Conservation (phyloP, 2,113 vertebrate genomes). For the Cavia porcellus region DNA sequence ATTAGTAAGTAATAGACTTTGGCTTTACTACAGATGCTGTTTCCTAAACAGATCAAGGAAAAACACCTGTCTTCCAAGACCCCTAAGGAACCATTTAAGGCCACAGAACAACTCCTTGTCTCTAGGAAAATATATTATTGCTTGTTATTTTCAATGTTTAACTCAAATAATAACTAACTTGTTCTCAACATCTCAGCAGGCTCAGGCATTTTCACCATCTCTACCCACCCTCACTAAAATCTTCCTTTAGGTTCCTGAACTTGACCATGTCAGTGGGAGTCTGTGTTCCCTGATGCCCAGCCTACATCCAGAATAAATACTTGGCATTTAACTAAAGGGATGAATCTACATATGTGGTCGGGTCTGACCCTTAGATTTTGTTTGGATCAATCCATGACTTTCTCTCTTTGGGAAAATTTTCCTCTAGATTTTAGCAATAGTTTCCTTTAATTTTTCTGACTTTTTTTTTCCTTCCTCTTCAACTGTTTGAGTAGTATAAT, state of each 20-base stretch:
- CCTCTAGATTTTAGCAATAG: not conserved
- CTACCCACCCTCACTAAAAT: no score
- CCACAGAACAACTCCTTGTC: not conserved
- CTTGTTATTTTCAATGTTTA: not conserved
- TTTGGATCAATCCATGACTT: fast-evolving
- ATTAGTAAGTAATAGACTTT: not conserved
- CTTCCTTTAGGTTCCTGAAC: not conserved
- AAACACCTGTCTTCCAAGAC: not conserved
- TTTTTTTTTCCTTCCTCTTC: not conserved
- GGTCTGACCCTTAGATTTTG: no score
- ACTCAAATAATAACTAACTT: not conserved
- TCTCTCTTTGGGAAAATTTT: not conserved
- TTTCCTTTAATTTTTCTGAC: not conserved
- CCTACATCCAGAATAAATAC: not conserved
- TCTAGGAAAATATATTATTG: fast-evolving
- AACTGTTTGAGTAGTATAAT: not conserved
- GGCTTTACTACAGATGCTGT: not conserved
- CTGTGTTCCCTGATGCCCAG: fast-evolving
- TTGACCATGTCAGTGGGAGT: no score
- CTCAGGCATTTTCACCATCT: not conserved
- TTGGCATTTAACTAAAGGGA: fast-evolving
- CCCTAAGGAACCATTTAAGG: not conserved
- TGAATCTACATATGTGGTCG: fast-evolving
- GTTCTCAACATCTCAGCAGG: fast-evolving
- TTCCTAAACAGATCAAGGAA: not conserved